A percentile compares a stretch with the other conserved stretches of the same genome.
Conservation (phyloP, 2,888 invertebrate species). For the Meteorus colon region DNA sequence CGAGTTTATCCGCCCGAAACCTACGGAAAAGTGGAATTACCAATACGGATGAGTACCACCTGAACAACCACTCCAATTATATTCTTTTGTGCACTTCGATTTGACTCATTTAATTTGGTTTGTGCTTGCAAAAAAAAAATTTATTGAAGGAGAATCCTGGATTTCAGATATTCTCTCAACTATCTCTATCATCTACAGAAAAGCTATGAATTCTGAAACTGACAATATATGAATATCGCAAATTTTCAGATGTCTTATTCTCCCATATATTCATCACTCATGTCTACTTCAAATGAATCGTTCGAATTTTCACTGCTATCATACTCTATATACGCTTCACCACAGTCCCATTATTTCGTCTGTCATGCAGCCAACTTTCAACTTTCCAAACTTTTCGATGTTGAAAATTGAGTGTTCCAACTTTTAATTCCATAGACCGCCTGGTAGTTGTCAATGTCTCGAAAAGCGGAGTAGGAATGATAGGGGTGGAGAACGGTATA, state of each 20-base stretch:
- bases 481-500: background rate
- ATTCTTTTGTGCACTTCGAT: no score
- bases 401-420: conserved; percentile 44
- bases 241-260: background rate
- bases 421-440: conserved; percentile 39
- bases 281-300: background rate
- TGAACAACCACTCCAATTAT: no score
- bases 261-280: background rate
- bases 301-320: background rate
- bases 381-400: conserved; percentile 33
- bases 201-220: no score
- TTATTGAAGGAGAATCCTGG: no score
- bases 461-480: background rate
- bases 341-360: conserved; percentile 36
- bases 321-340: background rate
- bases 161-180: no score
- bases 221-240: no score
- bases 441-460: background rate
- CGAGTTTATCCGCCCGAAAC: no score
- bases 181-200: no score
- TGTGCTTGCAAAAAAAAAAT: no score
- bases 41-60: no score
- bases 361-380: conserved; percentile 29
- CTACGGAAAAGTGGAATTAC: no score
- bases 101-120: no score